phyloP scores from a whole-genome alignment of 2,888 invertebrate species.

The Drosophila formosana region DNA sequence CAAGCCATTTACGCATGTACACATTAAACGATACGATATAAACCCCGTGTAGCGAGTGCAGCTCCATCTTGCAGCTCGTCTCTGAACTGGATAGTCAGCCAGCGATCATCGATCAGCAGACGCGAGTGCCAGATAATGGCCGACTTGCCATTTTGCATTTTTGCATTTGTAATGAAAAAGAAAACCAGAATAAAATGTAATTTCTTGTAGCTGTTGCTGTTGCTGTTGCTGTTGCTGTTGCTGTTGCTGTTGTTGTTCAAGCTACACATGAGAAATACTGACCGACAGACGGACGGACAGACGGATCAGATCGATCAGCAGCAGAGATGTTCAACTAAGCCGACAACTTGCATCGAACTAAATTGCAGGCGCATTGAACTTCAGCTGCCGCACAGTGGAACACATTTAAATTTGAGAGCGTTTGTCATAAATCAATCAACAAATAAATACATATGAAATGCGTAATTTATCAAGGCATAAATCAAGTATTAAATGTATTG shows the following conservation, averaged over 20 bases:
- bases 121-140: constrained; percentile 68
- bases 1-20: constrained; percentile 73
- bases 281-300: not conserved
- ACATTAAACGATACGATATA: constrained; percentile 66
- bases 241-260: too few relatives aligned
- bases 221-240: too few relatives aligned
- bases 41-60: not conserved
- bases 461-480: not conserved
- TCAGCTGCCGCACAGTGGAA: constrained; percentile 20
- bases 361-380: constrained; percentile 48
- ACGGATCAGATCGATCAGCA: constrained; percentile 10
- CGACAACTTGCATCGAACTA: constrained; percentile 12
- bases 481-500: not conserved
- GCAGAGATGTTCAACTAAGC: not conserved
- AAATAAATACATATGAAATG: not conserved
- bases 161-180: constrained; percentile 84
- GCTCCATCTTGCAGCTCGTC: constrained; percentile 26
- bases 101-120: constrained; percentile 70
- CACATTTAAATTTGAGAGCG: not conserved
- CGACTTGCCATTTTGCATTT: constrained; percentile 81
- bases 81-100: constrained; percentile 41
- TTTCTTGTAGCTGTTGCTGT: constrained; percentile 4
- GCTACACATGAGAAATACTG: not conserved
- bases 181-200: constrained; percentile 77
- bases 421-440: not conserved